Evolutionary conservation across 2,113 vertebrate genomes (phyloP), one percentile per base, ranked within the genome.

Genomic region (Pluvianellus socialis): DNA sequence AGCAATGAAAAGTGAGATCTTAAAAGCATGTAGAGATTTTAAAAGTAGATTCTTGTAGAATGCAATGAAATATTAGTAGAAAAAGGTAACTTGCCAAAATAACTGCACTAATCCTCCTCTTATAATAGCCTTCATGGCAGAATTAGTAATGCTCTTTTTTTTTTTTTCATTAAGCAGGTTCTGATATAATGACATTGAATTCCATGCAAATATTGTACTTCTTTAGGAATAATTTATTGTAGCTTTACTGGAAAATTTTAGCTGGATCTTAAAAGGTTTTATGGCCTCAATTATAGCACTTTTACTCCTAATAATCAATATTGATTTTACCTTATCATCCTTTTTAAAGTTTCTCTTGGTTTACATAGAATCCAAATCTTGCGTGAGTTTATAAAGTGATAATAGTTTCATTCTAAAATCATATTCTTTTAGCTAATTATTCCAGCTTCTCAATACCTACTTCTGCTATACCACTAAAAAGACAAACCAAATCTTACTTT

Each of bases 291-390:
- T 98, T 98, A 96, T 68, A 98, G 92, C 92, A 97, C 95, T 97
- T 98, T 97, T 97, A 94, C 79, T 97, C 79, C 95, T 97, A 97
- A 98, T 98, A 98, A 98, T 98, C 98, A 97, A 96, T 98, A 98
- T 96, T 98, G 98, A 97, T 98, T 98, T 98, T 97, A 92, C 92
- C 83, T 65, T 94, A 93, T 90, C 94, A 94, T 96, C 92, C 84
- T 86, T 94, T 96, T 95, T 66, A 92, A 95, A 97, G 76, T 87
- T 88, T 96, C 66, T 86, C 38, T 92, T 85, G 56, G 86, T 96
- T 97, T 94, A 97, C 63, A 52, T 70, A 82, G 71, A 91, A 96
- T 80, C 85, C 92, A 96, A 94, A 94, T 96, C 79, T 91, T 86
- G 70, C 62, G 59, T 89, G 70, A 83, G 65, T 96, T 96, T 94